Base-by-base conservation (phyloP, 2,888 invertebrate genomes). In the Erpobdella octoculata region DNA sequence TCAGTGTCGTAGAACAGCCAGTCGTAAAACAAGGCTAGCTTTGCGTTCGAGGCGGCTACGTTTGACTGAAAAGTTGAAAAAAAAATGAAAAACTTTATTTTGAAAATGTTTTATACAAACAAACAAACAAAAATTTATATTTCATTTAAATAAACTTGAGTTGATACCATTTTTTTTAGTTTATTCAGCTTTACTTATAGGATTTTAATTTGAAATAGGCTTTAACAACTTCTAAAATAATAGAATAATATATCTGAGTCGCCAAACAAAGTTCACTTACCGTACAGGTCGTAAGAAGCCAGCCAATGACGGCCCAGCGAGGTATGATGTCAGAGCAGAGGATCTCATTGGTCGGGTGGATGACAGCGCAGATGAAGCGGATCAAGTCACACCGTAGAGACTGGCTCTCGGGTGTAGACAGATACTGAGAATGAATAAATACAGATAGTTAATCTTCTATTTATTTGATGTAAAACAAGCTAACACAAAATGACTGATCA, bases 271-370 rank as follows among this genome's bases (percentile, higher is more conserved):
- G 18, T 21, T 12, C 21, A 76, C 80, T 78, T 76, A 82, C 82
- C 48, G 92, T 93, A 81, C 92, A 92, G 18, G 92, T 92, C 59
- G 92, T 92, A 72, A 93, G 86, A 9, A 93, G 87, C 93, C 93
- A 93, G 71, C 93, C 92, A 79, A 93, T 93, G 62, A 93, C 91
- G 75, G 93, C 93, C 93, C 93, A 93, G 77, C 93, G 87, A 76
- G 93, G 93, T 83, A 92, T 92, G 82, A 93, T 91, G 81, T 93
- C 93, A n/a, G 93, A 93, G 84, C 92, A 91, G 70, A 93, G 86
- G 66, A 93, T 86, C 84, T 93, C 93, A 84, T 93, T 93, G 46
- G 92, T 90, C 65, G 93, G 93, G 85, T 93, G 93, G 81, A 94
- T 92, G 2, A 92, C 92, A 73, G 92, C 91, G 77, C 93, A 92